Conservation (phyloP, 1,140 invertebrate genomes). For the Nasonia longicornis region DNA sequence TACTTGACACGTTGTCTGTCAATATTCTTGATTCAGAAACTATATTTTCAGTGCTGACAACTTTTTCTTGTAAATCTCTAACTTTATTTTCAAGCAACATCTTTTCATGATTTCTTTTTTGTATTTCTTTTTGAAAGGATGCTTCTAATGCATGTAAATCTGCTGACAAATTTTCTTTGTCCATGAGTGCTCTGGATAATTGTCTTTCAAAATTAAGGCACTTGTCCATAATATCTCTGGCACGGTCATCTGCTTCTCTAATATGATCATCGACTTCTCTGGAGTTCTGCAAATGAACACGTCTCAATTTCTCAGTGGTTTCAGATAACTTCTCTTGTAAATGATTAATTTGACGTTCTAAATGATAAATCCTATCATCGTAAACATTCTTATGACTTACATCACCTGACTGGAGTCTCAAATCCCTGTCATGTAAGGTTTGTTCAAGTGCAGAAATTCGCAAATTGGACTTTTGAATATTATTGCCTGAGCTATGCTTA, state of each 20-base stretch:
- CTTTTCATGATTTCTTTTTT: constrained; percentile 59
- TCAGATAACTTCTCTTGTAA: constrained; percentile 55
- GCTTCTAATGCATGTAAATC: constrained; percentile 58
- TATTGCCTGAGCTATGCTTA: constrained; percentile 62
- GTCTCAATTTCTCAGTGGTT: constrained; percentile 53
- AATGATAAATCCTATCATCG: constrained; percentile 54
- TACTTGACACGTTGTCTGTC: constrained; percentile 23
- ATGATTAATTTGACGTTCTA: constrained; percentile 55
- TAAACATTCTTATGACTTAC: constrained; percentile 67
- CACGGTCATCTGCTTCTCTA: constrained; percentile 55
- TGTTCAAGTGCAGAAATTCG: constrained; percentile 69
- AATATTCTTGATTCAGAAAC: constrained; percentile 9
- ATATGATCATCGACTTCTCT: constrained; percentile 52
- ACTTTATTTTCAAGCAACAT: constrained; percentile 58
- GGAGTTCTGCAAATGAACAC: constrained; percentile 50
- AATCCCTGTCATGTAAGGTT: constrained; percentile 65
- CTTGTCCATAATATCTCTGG: constrained; percentile 57
- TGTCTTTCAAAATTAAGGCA: constrained; percentile 59
- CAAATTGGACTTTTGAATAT: constrained; percentile 59
- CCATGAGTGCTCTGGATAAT: constrained; percentile 54
- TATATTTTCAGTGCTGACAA: constrained; percentile 48
- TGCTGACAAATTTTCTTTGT: constrained; percentile 57
- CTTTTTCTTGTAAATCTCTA: constrained; percentile 57
- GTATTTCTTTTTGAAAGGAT: constrained; percentile 60
- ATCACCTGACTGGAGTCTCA: constrained; percentile 54